Base-by-base conservation (phyloP, 2,888 invertebrate genomes). In the Acleris laterana region DNA sequence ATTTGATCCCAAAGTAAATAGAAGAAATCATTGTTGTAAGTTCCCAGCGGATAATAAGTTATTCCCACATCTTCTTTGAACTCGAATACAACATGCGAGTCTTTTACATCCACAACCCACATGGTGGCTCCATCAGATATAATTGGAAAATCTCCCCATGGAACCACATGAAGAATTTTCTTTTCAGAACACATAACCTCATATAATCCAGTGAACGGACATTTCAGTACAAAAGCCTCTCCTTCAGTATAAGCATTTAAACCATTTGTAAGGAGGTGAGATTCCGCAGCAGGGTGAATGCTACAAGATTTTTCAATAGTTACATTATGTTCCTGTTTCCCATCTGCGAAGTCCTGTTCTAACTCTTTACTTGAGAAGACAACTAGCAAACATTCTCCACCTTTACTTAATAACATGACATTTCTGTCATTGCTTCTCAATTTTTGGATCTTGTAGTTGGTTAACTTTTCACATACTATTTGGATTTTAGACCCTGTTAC, bases 381-480 rank as follows among this genome's bases (percentile, higher is more conserved):
- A 28, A 72, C 69, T 17, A 68, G 51, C 48, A 88, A 81, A 9
- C 74, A 77, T 71, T 91, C 90, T 19, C 88, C 87, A 77, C 86
- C 82, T 75, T 88, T 86, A 75, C 86, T 91, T 16, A 84, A 71
- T 38, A 93, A 75, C 68, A 80, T 69, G 49, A 91, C 69, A 17
- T 74, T 75, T 9, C 75, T 71, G 0, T 74, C 70, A 66, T 71
- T 72, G 22, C 69, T 73, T 68, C 71, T 70, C 51, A 87, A 75
- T 68, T 82, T 77, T 32, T 76, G 73, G 32, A 90, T 76, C 77
- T 83, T 85, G 49, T 84, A 82, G 69, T 81, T 81, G 22, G 82
- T 80, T 61, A 79, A 80, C 49, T 75, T 80, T 53, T 74, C 74
- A 63, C 73, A 68, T 44, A 48, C 65, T 19, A 90, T 70, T 72